phyloP scores from a whole-genome alignment of 2,797 vertebrate species.

The Petrocephalus schoutedeni region DNA sequence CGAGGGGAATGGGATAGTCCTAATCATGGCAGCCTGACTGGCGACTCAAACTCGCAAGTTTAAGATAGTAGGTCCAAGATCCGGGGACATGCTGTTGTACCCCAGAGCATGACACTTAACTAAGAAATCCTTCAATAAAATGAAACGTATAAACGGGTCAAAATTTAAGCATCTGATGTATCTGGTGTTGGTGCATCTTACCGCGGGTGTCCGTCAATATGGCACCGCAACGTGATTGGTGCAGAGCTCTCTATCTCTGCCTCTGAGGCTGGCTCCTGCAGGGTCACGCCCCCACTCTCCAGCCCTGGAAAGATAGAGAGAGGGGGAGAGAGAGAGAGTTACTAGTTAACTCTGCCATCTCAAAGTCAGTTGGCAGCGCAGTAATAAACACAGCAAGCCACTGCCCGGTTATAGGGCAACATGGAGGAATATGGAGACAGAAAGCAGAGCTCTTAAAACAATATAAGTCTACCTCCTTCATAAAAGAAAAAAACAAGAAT shows the following conservation, averaged over 20 bases:
- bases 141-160: neutral
- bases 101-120: neutral
- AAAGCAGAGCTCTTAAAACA: neutral
- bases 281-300: conserved; percentile 78
- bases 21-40: neutral
- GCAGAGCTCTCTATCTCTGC: conserved; percentile 80
- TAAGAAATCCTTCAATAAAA: neutral
- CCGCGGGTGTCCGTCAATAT: conserved; percentile 93
- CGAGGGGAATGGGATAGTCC: neutral
- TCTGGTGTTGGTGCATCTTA: conserved; percentile 54
- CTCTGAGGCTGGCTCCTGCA: conserved; percentile 75
- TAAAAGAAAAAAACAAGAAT: neutral
- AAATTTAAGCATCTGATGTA: neutral
- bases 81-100: neutral
- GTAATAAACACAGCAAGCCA: neutral
- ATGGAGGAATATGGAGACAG: neutral
- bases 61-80: neutral
- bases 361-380: neutral
- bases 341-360: neutral
- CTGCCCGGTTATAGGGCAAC: neutral
- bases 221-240: conserved; percentile 77
- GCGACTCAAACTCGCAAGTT: neutral
- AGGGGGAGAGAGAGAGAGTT: neutral
- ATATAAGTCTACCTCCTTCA: neutral
- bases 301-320: conserved; percentile 67